phyloP scores from a whole-genome alignment of 2,113 vertebrate genomes.

The Dolichotis patagonum region DNA sequence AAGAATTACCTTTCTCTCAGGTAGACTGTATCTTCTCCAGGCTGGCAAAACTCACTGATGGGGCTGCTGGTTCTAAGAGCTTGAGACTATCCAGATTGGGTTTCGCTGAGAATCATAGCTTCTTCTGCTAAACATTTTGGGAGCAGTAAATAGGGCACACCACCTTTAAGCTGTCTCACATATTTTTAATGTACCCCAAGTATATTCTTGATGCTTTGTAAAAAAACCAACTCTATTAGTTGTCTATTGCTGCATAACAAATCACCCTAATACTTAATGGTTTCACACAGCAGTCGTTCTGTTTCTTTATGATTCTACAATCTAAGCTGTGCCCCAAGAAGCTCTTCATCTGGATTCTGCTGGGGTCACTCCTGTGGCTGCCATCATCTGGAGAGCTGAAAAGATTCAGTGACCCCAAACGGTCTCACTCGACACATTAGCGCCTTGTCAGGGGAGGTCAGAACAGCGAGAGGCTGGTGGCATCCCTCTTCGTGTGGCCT shows the following conservation, averaged over 20 bases:
- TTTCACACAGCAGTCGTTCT: neutral
- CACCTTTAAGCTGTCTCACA: neutral
- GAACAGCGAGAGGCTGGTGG: neutral
- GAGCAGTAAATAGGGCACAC: neutral
- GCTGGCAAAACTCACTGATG: neutral
- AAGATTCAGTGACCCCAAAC: too few relatives aligned
- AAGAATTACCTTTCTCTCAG: neutral
- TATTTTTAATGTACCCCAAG: neutral
- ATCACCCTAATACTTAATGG: neutral
- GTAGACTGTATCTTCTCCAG: neutral
- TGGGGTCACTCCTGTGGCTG: neutral
- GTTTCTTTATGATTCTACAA: neutral
- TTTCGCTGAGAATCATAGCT: neutral
- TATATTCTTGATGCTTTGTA: neutral
- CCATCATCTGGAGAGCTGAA: neutral
- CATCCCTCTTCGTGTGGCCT: neutral
- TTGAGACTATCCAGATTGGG: neutral
- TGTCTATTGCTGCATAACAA: neutral
- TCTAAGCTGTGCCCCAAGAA: neutral
- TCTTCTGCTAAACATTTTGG: neutral
- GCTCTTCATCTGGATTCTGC: neutral
- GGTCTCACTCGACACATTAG: neutral
- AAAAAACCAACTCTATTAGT: neutral
- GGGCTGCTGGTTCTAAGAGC: neutral
- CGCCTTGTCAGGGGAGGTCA: neutral